These are phyloP conservation scores for Elegia similella DNA, from an alignment of 2,888 invertebrate species.

Conservation along the genomic window DNA sequence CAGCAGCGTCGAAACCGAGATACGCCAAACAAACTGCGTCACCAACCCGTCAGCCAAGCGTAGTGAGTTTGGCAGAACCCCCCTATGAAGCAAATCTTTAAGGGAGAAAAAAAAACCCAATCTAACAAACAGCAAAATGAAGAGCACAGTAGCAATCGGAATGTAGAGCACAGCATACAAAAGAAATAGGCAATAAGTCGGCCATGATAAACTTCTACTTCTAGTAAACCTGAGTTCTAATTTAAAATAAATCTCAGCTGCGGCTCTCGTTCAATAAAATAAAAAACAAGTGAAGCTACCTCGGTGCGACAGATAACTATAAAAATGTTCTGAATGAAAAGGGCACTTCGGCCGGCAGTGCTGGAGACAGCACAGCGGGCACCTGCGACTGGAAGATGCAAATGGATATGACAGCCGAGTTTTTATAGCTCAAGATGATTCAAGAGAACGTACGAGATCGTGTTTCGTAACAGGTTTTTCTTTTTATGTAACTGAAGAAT, in stretches of 20 bases:
- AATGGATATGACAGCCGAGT: slow-evolving; percentile 22
- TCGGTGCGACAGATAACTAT: slow-evolving; percentile 34
- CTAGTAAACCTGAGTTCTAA: background rate
- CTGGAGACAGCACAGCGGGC: slow-evolving; percentile 38
- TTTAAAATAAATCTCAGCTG: background rate
- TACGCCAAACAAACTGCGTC: too few species aligned
- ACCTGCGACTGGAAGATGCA: slow-evolving; percentile 23
- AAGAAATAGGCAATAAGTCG: too few species aligned
- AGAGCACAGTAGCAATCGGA: too few species aligned
- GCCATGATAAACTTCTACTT: too few species aligned
- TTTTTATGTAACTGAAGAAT: background rate
- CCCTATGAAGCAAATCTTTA: too few species aligned
- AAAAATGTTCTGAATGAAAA: slow-evolving; percentile 46
- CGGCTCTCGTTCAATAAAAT: slow-evolving; percentile 1
- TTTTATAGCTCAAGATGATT: slow-evolving; percentile 23
- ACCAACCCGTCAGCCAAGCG: too few species aligned
- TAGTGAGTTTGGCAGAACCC: too few species aligned
- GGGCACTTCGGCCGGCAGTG: slow-evolving; percentile 35
- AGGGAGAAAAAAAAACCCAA: too few species aligned
- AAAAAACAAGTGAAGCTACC: slow-evolving; percentile 49
- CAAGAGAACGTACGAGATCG: background rate
- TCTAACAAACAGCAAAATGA: too few species aligned
- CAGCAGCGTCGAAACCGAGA: too few species aligned
- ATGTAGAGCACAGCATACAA: too few species aligned
- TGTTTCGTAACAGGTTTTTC: background rate